Percentiles rank a stretch among this genome's conserved stretches.
Conservation (phyloP, 2,888 invertebrate species). For the Desoria tigrina region DNA sequence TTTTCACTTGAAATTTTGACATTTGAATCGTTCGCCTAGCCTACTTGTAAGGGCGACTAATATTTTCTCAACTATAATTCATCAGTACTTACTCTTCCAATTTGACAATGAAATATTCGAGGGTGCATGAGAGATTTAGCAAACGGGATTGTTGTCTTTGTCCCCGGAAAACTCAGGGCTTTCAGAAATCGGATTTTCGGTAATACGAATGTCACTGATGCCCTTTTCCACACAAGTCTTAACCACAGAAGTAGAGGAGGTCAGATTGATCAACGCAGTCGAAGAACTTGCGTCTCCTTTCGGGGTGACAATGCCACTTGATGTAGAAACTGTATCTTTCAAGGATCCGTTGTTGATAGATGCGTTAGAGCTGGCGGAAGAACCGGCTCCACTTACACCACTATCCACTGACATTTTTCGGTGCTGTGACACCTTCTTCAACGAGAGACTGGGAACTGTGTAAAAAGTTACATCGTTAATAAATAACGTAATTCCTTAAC, state of each 20-base stretch:
- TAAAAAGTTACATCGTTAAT: too few relatives aligned
- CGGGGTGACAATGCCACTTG: constrained; percentile 48
- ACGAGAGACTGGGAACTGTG: constrained; percentile 51
- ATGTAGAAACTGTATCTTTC: constrained; percentile 33
- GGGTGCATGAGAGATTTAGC: constrained; percentile 18
- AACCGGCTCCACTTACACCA: constrained; percentile 53
- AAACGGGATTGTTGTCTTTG: constrained; percentile 32
- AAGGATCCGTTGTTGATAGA: constrained; percentile 41
- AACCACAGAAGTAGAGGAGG: constrained; percentile 24
- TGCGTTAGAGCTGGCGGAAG: constrained; percentile 48
- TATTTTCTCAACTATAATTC: too few relatives aligned
- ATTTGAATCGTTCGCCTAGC: too few relatives aligned
- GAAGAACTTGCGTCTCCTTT: constrained; percentile 40
- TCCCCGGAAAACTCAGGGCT: constrained; percentile 45
- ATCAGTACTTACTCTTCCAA: background rate
- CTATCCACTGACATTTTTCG: constrained; percentile 53
- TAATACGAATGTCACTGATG: constrained; percentile 51
- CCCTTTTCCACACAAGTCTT: constrained; percentile 46
- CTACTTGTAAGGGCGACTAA: too few relatives aligned
- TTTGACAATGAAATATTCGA: too few relatives aligned
- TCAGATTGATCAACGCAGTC: constrained; percentile 46
- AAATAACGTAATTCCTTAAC: too few relatives aligned
- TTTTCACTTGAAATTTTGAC: too few relatives aligned
- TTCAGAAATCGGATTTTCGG: constrained; percentile 53
- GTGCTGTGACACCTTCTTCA: constrained; percentile 49